Percentiles rank a stretch among this genome's conserved stretches.
phyloP scores from a whole-genome alignment of 2,888 invertebrate species.

The Eumacrocentrus americanus region DNA sequence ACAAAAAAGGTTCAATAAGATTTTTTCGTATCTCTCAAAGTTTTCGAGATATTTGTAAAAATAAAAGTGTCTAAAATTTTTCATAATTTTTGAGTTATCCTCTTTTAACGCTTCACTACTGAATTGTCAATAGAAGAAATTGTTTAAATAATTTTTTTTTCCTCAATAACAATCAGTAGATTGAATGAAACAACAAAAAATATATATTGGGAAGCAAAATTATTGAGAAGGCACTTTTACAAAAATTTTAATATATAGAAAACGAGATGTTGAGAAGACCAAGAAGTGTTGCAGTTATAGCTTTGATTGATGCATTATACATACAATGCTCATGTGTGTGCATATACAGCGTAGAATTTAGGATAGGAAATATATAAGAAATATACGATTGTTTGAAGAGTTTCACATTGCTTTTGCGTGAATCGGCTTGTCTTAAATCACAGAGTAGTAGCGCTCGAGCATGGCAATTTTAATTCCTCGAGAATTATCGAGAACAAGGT shows the following conservation, averaged over 20 bases:
- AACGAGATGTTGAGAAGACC: background rate
- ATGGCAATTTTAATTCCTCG: conserved; percentile 45
- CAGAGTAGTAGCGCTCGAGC: conserved; percentile 57
- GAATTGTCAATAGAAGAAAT: too few relatives aligned
- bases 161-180: too few relatives aligned
- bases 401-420: conserved; percentile 36
- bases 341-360: conserved; percentile 15
- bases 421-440: conserved; percentile 47
- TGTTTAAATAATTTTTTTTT: too few relatives aligned
- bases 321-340: conserved; percentile 16
- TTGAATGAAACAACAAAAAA: conserved; percentile 14
- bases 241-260: conserved; percentile 33
- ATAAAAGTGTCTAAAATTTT: conserved; percentile 14
- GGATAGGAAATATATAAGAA: conserved; percentile 3
- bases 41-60: background rate
- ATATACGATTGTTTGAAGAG: conserved; percentile 36
- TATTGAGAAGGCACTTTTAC: conserved; percentile 48
- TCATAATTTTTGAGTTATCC: conserved; percentile 41
- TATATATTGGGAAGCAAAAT: too few relatives aligned
- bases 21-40: too few relatives aligned
- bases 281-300: background rate
- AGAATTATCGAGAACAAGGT: conserved; percentile 47
- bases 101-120: background rate
- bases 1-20: too few relatives aligned
- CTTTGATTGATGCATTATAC: conserved; percentile 15